Percentiles rank a stretch among this genome's conserved stretches.
phyloP scores from a whole-genome alignment of 2,113 vertebrate genomes.

The Centropus unirufus region DNA sequence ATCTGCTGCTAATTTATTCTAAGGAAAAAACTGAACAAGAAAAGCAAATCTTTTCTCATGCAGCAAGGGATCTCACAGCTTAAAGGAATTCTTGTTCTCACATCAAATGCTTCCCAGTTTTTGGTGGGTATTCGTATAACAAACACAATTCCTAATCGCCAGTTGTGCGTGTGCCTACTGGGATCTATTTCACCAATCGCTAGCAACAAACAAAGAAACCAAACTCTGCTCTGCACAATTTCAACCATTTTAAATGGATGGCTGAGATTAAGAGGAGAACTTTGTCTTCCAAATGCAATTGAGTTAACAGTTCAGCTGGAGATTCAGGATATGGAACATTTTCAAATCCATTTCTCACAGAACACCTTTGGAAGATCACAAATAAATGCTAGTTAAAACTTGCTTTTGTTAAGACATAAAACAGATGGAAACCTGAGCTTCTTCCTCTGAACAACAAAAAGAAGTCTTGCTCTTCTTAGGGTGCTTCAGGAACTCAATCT shows the following conservation, averaged over 20 bases:
- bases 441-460: background rate
- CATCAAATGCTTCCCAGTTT: background rate
- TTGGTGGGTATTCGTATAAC: background rate
- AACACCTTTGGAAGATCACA: background rate
- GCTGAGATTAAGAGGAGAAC: background rate
- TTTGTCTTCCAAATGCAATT: background rate
- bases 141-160: background rate
- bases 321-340: background rate
- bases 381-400: background rate
- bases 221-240: background rate
- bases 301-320: background rate
- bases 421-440: background rate
- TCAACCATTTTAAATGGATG: background rate
- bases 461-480: background rate
- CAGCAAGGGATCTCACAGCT: background rate
- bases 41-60: background rate
- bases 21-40: background rate
- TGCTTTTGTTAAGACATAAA: background rate
- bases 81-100: background rate
- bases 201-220: background rate
- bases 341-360: background rate
- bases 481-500: background rate
- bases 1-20: background rate
- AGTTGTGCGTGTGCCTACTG: accelerated
- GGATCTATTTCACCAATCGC: background rate